These are phyloP conservation scores for Zapornia atra DNA, from an alignment of 2,113 vertebrate genomes.

Conservation along the genomic window DNA sequence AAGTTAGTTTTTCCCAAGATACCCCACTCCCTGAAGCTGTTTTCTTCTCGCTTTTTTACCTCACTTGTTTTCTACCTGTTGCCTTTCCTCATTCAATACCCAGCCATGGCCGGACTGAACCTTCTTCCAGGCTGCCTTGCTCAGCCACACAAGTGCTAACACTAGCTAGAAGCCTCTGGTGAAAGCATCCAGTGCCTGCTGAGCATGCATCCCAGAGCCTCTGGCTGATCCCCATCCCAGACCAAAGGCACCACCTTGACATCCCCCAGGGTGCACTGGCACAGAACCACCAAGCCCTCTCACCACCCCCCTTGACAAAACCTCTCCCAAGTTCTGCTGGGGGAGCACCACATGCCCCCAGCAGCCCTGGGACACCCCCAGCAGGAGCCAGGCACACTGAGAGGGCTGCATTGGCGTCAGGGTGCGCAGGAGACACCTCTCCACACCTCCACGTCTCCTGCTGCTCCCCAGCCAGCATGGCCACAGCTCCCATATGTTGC, in stretches of 20 bases:
- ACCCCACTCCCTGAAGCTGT: not conserved
- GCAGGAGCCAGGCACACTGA: not conserved
- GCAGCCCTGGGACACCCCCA: not conserved
- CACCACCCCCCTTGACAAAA: not conserved
- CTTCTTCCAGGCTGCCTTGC: not conserved
- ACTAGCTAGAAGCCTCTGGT: not conserved
- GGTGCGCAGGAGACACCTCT: not conserved
- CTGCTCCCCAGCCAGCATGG: not conserved
- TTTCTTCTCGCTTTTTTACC: not conserved
- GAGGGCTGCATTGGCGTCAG: rapidly evolving
- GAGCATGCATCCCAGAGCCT: not conserved
- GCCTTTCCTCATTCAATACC: not conserved
- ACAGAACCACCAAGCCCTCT: not conserved
- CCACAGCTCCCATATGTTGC: not conserved
- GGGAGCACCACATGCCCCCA: not conserved
- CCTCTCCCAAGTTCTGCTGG: not conserved
- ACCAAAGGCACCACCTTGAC: not conserved
- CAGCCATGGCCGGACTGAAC: not conserved
- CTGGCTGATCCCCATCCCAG: not conserved
- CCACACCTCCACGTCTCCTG: not conserved
- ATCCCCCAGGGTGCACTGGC: not conserved
- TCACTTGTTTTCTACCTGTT: not conserved
- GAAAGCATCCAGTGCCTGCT: not conserved
- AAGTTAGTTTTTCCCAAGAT: not conserved
- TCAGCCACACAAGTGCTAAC: not conserved